Percentiles rank a stretch among this genome's conserved stretches.
Conservation (phyloP, 1,140 invertebrate genomes). For the Tetragnatha versicolor region DNA sequence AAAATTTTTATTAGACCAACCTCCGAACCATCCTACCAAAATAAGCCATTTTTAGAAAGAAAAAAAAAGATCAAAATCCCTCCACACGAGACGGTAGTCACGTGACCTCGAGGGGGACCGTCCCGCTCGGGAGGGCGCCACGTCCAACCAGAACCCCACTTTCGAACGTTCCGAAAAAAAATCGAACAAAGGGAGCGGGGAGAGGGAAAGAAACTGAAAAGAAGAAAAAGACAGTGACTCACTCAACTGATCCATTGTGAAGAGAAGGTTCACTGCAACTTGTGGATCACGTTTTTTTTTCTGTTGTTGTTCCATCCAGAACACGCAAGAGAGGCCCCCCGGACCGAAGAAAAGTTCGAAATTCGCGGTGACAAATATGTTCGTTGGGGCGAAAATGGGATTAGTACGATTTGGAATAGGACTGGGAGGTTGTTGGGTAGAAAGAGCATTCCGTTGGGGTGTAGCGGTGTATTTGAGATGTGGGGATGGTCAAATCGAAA, state of each 20-base stretch:
- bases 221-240: conserved; percentile 21
- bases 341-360: too few species aligned
- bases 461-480: too few species aligned
- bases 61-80: background rate
- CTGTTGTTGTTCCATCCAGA: too few species aligned
- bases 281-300: background rate
- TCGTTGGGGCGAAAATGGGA: too few species aligned
- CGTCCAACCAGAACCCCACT: background rate
- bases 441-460: too few species aligned
- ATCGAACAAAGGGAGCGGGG: background rate
- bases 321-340: too few species aligned
- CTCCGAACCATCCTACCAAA: background rate
- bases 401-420: too few species aligned
- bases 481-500: too few species aligned
- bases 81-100: conserved; percentile 16
- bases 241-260: background rate
- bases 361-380: too few species aligned
- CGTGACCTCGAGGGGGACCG: conserved; percentile 17
- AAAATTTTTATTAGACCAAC: too few species aligned
- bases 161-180: background rate
- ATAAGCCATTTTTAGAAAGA: background rate
- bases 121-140: background rate
- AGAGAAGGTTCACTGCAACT: conserved; percentile 33
- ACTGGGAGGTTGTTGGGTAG: too few species aligned
- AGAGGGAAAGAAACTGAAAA: background rate